Percentiles rank a stretch among this genome's conserved stretches.
phyloP scores from a whole-genome alignment of 2,888 invertebrate genomes.

The Epiblema foenella region DNA sequence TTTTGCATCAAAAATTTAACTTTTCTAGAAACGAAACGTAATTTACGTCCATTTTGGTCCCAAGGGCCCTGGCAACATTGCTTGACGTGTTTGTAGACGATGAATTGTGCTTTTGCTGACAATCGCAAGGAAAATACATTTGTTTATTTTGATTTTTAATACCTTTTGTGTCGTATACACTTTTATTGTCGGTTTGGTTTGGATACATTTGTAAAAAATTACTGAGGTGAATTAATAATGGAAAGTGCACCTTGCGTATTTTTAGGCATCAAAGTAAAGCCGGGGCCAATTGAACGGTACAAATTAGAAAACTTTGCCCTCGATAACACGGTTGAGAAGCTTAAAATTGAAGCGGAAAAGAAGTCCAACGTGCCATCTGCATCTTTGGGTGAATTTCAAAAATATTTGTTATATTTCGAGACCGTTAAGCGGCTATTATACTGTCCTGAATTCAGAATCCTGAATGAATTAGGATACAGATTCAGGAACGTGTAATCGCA shows the following conservation, averaged over 20 bases:
- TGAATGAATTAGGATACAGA: too few relatives aligned
- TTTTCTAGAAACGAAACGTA: too few relatives aligned
- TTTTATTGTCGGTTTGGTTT: neutral
- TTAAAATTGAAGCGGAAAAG: conserved; percentile 85
- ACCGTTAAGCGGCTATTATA: too few relatives aligned
- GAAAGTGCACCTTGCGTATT: conserved; percentile 70
- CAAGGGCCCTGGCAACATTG: too few relatives aligned
- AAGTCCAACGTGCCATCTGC: conserved; percentile 83
- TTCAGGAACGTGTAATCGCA: too few relatives aligned
- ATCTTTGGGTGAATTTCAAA: conserved; percentile 78
- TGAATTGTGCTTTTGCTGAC: conserved; percentile 35
- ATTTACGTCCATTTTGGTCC: too few relatives aligned
- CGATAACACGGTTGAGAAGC: conserved; percentile 84
- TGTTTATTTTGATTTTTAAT: conserved; percentile 10
- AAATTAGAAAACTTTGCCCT: conserved; percentile 86
- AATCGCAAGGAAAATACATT: conserved; percentile 6
- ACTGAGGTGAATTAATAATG: conserved; percentile 52
- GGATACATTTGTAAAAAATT: neutral
- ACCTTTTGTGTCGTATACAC: neutral
- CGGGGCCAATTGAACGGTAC: conserved; percentile 74
- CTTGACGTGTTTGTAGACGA: conserved; percentile 25
- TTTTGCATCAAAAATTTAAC: too few relatives aligned
- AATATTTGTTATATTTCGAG: neutral
- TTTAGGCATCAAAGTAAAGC: conserved; percentile 77
- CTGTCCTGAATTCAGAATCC: too few relatives aligned